Conservation (phyloP, 2,888 invertebrate species). For the Thera britannica region DNA sequence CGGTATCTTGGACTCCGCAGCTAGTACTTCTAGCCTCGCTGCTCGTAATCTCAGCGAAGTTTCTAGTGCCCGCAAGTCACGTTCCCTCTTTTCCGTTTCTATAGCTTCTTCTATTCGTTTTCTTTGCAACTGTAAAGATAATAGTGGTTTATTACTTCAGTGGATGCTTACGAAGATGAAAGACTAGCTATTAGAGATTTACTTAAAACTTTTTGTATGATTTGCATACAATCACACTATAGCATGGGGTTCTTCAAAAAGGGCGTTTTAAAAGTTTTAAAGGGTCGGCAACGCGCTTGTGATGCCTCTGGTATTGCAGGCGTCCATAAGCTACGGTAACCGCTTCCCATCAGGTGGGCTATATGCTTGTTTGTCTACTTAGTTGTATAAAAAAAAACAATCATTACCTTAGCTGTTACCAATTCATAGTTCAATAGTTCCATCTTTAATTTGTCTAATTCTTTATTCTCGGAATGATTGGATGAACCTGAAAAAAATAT, state of each 20-base stretch:
- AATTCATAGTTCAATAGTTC: constrained; percentile 71
- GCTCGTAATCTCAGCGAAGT: constrained; percentile 61
- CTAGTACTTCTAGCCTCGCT: constrained; percentile 62
- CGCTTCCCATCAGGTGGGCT: too few species aligned
- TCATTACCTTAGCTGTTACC: constrained; percentile 72
- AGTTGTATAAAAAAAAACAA: too few species aligned
- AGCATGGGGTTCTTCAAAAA: too few species aligned
- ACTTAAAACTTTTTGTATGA: too few species aligned
- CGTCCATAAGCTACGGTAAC: too few species aligned
- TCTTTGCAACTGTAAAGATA: constrained; percentile 62
- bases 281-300: too few species aligned
- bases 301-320: too few species aligned
- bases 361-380: too few species aligned
- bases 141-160: not conserved
- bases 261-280: too few species aligned
- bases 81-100: constrained; percentile 54
- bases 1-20: constrained; percentile 62
- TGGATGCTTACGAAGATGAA: too few species aligned
- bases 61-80: constrained; percentile 56
- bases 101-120: constrained; percentile 66
- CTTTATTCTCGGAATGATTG: constrained; percentile 56
- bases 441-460: constrained; percentile 63
- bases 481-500: constrained; percentile 56
- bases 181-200: too few species aligned
- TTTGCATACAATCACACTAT: too few species aligned